Conservation (phyloP, 2,797 vertebrate species). For the Pseudomugil gertrudae region DNA sequence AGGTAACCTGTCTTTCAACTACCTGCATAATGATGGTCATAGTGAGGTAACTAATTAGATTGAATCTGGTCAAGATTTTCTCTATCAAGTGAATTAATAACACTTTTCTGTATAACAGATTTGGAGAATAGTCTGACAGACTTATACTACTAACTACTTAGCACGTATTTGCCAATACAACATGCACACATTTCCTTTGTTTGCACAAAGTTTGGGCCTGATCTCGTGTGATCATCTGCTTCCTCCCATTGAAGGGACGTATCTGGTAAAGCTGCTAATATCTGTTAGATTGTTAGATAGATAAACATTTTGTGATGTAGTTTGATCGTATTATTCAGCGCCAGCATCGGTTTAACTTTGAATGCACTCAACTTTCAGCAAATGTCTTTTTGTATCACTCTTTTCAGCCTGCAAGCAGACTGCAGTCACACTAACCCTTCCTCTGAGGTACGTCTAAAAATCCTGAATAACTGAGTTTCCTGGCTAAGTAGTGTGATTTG, state of each 20-base stretch:
- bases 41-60: no score
- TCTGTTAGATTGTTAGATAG: neutral
- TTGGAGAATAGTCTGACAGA: neutral
- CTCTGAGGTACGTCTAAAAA: slow-evolving; percentile 7
- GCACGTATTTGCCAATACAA: neutral
- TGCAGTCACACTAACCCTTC: neutral
- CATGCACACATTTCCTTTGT: neutral
- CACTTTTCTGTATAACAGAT: neutral
- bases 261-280: neutral
- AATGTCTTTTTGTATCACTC: neutral
- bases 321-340: neutral
- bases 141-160: neutral
- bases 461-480: neutral
- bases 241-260: neutral
- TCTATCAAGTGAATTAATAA: no score
- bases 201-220: neutral
- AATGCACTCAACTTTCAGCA: neutral
- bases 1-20: no score
- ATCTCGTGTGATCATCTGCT: neutral
- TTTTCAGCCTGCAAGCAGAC: neutral
- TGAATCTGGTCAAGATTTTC: neutral
- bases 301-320: neutral
- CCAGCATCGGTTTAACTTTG: neutral
- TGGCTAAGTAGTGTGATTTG: neutral
- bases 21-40: no score